Base-by-base conservation (phyloP, 1,140 invertebrate species). In the Musca domestica region DNA sequence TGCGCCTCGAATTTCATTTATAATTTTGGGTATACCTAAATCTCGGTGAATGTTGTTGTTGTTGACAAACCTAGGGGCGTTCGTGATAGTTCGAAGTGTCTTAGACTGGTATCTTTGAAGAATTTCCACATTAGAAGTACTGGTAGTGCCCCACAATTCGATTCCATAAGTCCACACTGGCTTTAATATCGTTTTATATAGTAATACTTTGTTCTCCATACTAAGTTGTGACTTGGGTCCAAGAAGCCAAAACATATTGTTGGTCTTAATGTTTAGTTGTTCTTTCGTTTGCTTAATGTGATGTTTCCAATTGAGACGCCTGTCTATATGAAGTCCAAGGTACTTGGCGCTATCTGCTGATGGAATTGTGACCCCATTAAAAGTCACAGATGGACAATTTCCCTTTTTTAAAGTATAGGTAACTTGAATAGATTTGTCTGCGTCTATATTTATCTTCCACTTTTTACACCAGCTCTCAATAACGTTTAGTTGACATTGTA, bases 111-210 rank as follows among this genome's bases (percentile, higher is more conserved):
- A 67, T 41, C 66, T 23, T 27, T 67, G 14, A 10, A 67, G 30
- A 23, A 67, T 67, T 58, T 67, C 66, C 15, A 67, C 34, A 71
- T 67, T 71, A 20, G 68, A 73, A 20, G 70, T 71, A 48, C 49
- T 69, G 46, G 71, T 64, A 27, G 72, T 73, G 34, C 70, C 70
- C 67, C 68, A 71, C 30, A 73, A 64, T 56, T 73, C 52, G 22
- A 71, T 66, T 54, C 48, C 69, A 34, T 70, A 72, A 6, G 67
- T 69, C 69, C 67, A 70, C 23, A 69, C 66, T 66, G 69, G 69
- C 51, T 70, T 69, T n/a, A 73, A 41, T 52, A 73, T 70, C n/a
- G 67, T 15, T 41, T 41, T 41, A 41, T 41, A 41, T 12, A 41
- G 12, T 10, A 41, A 10, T 9, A 41, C 12, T 41, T 41, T 41